These are phyloP conservation scores for Dysidea cf. avara DNA, from an alignment of 37 sponge, comb jelly and placozoan genomes.

Conservation along the genomic window DNA sequence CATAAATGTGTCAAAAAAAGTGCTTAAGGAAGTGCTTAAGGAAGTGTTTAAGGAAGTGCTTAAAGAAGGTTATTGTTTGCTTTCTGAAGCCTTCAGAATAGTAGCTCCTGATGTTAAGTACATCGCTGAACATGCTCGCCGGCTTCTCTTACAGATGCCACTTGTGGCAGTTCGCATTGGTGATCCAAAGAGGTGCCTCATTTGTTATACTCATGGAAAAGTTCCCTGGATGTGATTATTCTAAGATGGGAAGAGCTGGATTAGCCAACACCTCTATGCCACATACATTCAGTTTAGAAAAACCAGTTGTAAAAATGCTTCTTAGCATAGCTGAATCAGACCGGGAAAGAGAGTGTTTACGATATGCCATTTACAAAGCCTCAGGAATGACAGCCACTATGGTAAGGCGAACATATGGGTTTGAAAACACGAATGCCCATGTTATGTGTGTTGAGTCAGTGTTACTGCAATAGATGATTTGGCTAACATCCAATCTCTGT, in stretches of 20 bases:
- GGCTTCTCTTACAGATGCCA: slow-evolving; percentile 15
- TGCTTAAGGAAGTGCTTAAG: no score
- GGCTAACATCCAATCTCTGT: no score
- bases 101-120: slow-evolving; percentile 9
- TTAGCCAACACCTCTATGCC: no score
- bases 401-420: no score
- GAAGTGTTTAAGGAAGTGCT: no score
- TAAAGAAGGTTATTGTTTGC: neutral
- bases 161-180: slow-evolving; percentile 1
- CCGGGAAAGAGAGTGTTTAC: slow-evolving; percentile 14
- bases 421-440: no score
- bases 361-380: slow-evolving; percentile 15
- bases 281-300: no score
- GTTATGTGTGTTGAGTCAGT: no score
- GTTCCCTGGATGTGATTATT: slow-evolving; percentile 13
- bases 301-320: slow-evolving; percentile 5
- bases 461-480: no score
- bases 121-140: neutral
- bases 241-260: slow-evolving; percentile 3
- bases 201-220: slow-evolving; percentile 6
- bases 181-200: neutral
- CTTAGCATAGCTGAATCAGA: slow-evolving; percentile 4
- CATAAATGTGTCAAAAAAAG: slow-evolving; percentile 7
- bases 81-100: slow-evolving; percentile 12
- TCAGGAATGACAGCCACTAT: slow-evolving; percentile 7